Conservation (phyloP, 2,113 vertebrate species). For the Microtus oregoni region DNA sequence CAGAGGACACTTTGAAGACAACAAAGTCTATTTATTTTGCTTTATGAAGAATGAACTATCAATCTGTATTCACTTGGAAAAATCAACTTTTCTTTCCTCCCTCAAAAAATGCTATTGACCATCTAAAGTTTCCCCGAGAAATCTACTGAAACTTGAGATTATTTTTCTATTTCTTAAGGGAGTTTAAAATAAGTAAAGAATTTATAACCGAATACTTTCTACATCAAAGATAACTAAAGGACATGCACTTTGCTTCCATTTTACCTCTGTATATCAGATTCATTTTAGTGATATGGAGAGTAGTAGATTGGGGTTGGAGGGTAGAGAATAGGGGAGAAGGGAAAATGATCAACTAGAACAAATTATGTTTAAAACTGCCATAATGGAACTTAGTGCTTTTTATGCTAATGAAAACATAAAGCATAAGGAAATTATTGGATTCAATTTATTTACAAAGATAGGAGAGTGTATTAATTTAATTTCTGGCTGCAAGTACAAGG, state of each 20-base stretch:
- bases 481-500: conserved; percentile 30
- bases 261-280: conserved; percentile 1
- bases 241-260: neutral
- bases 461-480: conserved; percentile 41
- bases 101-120: neutral
- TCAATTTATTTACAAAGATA: neutral
- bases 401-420: neutral
- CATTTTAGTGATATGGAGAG: neutral
- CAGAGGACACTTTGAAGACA: conserved; percentile 2
- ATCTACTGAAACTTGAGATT: neutral
- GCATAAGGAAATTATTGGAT: neutral
- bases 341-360: neutral
- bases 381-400: neutral
- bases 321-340: too few relatives aligned
- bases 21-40: conserved; percentile 4
- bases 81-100: neutral
- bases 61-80: neutral
- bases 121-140: conserved; percentile 40
- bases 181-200: neutral
- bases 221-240: neutral
- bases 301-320: neutral
- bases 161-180: neutral
- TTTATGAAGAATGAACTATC: neutral
- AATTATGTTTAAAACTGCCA: neutral
- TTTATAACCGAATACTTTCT: conserved; percentile 41